Evolutionary conservation across 2,113 vertebrate genomes (phyloP).

Genomic region (Pedionomus torquatus): DNA sequence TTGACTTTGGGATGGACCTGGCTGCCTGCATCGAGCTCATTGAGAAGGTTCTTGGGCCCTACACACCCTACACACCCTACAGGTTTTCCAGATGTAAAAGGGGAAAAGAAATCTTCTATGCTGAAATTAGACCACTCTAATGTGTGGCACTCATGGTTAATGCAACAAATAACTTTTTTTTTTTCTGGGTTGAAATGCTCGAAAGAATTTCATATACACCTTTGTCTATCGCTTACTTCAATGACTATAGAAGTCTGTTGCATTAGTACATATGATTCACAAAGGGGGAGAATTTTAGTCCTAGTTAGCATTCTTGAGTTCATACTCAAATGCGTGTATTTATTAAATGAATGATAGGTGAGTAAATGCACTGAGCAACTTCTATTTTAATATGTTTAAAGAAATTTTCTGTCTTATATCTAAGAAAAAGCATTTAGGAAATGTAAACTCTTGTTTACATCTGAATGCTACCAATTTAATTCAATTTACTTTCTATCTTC

Average conservation of each 20-base stretch:
- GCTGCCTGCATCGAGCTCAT: conserved; percentile 73
- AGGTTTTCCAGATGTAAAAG: not conserved
- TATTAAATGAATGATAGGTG: not conserved
- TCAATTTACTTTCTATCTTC: not conserved
- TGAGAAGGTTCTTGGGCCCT: conserved; percentile 58
- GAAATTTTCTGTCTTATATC: not conserved
- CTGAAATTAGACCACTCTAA: not conserved
- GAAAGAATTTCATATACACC: not conserved
- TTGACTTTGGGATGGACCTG: conserved; percentile 73
- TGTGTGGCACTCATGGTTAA: not conserved
- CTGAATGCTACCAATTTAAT: not conserved
- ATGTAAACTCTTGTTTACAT: not conserved
- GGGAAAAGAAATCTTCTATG: not conserved
- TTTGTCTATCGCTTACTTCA: not conserved
- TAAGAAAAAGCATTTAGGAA: not conserved
- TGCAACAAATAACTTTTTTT: not conserved
- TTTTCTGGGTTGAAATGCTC: too few species aligned
- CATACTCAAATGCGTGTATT: not conserved
- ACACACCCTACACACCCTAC: not conserved
- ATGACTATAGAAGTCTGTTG: not conserved
- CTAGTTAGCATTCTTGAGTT: not conserved
- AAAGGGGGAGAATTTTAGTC: not conserved
- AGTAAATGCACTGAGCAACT: not conserved
- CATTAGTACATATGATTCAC: not conserved
- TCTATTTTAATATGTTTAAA: not conserved